Evolutionary conservation across 2,113 vertebrate species (phyloP), one percentile per base, ranked within the genome.

Genomic region (Isurus oxyrinchus): DNA sequence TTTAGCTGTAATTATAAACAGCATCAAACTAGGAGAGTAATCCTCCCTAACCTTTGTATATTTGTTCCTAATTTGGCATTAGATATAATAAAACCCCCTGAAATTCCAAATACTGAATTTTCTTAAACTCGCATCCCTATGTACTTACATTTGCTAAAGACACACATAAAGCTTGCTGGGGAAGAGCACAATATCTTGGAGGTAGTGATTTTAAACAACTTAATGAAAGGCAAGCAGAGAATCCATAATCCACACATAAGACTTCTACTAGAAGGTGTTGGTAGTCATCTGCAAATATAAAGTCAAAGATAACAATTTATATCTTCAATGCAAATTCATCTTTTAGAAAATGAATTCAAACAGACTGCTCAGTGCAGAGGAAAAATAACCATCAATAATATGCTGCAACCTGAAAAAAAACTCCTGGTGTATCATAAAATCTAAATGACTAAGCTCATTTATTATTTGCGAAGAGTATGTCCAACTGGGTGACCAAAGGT

Each of bases 71-170:
- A 44, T 84, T 49, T 84, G 16, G 8, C 72, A 84, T 84, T 84
- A 44, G 40, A 44, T 84, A 23, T 81, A 14, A 40, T n/a, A 84
- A 81, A 21, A 84, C 13, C 13, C 13, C 25, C 44, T 49, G 25
- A 76, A 76, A 76, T 35, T 84, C 40, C 16, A 94, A 19, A n/a
- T 23, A 2, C 5, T 63, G 35, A 63, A 94, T 93, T 93, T 40
- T 61, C 59, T 21, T 35, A 19, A 40, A 63, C n/a, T 84, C 14
- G 21, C 31, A 63, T 19, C 25, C 49, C 3, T 23, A 63, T 40
- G 3, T 53, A 95, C 94, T 95, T 72, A 95, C 94, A 72, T 95
- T 95, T 95, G 44, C 94, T 76, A 95, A 95, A 55, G 94, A 95
- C 10, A 95, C 94, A 72, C 66, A 49, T 19, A 95, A 72, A 14